Evolutionary conservation across 1,140 invertebrate genomes (phyloP).

Genomic region (Pachypeltis micranthus): DNA sequence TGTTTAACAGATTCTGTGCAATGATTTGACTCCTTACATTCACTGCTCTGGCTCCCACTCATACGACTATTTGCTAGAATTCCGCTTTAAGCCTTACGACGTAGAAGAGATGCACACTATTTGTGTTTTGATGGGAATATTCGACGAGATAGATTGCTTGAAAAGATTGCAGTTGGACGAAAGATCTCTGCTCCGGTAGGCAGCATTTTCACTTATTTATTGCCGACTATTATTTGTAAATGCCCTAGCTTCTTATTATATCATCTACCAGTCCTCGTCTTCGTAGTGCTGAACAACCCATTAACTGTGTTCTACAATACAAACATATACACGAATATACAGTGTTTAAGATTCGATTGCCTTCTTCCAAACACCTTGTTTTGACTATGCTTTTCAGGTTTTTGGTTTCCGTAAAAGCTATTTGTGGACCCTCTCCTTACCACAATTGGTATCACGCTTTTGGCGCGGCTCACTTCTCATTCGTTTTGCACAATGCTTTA

Average conservation of each 20-base stretch:
- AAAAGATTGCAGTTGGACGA: not conserved
- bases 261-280: too few species aligned
- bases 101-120: not conserved
- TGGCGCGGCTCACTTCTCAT: not conserved
- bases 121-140: not conserved
- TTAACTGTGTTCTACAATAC: too few species aligned
- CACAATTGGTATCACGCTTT: not conserved
- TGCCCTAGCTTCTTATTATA: too few species aligned
- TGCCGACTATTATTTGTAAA: too few species aligned
- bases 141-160: not conserved
- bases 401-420: too few species aligned
- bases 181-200: not conserved
- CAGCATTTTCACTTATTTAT: too few species aligned
- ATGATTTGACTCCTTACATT: not conserved
- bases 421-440: too few species aligned
- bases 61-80: not conserved
- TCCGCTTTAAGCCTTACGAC: not conserved
- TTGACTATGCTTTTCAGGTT: too few species aligned
- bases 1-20: not conserved
- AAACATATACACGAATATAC: too few species aligned
- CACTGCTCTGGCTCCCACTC: not conserved
- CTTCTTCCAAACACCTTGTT: too few species aligned
- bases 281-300: too few species aligned
- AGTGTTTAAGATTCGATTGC: too few species aligned
- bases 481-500: not conserved